Conservation (phyloP, 2,797 vertebrate genomes). For the Todus mexicanus region DNA sequence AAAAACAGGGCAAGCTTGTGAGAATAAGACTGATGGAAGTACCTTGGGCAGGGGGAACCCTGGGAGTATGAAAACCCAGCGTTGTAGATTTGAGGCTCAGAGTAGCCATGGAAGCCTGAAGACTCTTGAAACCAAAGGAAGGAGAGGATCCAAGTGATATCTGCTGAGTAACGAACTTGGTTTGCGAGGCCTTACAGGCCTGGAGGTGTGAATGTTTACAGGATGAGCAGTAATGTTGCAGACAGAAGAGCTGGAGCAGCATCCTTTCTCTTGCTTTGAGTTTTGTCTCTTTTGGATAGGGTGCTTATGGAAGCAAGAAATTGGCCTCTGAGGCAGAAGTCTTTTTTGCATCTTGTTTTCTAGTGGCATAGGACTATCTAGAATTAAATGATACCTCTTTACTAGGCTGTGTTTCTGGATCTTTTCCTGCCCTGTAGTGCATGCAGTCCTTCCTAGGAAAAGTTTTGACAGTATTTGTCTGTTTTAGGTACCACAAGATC, state of each 20-base stretch:
- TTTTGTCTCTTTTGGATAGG: neutral
- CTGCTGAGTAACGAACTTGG: neutral
- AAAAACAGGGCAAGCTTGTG: neutral
- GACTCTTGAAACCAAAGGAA: neutral
- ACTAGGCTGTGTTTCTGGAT: neutral
- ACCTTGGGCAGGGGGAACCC: neutral
- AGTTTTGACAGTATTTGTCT: neutral
- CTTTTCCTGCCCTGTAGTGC: neutral
- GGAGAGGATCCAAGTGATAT: neutral
- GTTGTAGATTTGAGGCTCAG: neutral
- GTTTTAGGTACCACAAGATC: conserved; percentile 58
- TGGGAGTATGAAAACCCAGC: neutral
- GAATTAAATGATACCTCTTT: neutral
- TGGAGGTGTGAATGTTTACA: neutral
- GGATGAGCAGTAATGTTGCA: neutral
- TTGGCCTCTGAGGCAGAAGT: neutral
- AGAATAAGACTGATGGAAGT: neutral
- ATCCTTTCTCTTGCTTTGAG: neutral
- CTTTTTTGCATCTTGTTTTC: neutral
- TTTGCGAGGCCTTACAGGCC: neutral
- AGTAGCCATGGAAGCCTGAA: neutral
- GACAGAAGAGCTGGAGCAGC: neutral
- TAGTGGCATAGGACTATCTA: neutral
- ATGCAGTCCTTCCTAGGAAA: neutral
- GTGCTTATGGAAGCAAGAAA: neutral